These are phyloP conservation scores for Drosophila conformis DNA, from an alignment of 2,888 invertebrate genomes.

Conservation along the genomic window DNA sequence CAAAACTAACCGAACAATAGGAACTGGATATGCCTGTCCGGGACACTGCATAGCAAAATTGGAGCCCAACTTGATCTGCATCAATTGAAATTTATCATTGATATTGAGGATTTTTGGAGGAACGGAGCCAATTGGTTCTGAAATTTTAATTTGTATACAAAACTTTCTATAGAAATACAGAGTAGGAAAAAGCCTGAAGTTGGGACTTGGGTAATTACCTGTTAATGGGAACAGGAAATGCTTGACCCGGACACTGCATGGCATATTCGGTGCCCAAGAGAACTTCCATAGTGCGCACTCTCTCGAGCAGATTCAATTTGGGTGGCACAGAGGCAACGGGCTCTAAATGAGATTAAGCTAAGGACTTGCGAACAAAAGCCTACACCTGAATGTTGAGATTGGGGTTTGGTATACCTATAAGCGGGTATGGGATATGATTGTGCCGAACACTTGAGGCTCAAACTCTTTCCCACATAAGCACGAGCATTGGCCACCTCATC, in stretches of 20 bases:
- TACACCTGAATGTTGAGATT: slow-evolving; percentile 69
- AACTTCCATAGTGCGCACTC: slow-evolving; percentile 86
- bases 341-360: slow-evolving; percentile 75
- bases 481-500: slow-evolving; percentile 81
- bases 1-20: slow-evolving; percentile 87
- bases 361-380: slow-evolving; percentile 3
- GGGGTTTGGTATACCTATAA: slow-evolving; percentile 87
- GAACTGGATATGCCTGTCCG: slow-evolving; percentile 91
- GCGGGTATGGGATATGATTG: slow-evolving; percentile 91
- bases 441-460: slow-evolving; percentile 90
- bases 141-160: slow-evolving; percentile 5
- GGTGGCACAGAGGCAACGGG: slow-evolving; percentile 86
- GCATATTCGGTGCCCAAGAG: slow-evolving; percentile 86
- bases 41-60: slow-evolving; percentile 90
- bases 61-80: slow-evolving; percentile 61
- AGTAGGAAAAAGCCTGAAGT: slow-evolving; percentile 91
- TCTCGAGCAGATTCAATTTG: slow-evolving; percentile 90
- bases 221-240: slow-evolving; percentile 88
- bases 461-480: slow-evolving; percentile 81
- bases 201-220: slow-evolving; percentile 82
- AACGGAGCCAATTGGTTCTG: slow-evolving; percentile 86
- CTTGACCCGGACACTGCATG: slow-evolving; percentile 91
- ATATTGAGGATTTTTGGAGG: slow-evolving; percentile 88
- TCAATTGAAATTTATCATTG: slow-evolving; percentile 83
- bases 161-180: not conserved